Base-by-base conservation (phyloP, 2,888 invertebrate species). In the Microplitis deprimator region DNA sequence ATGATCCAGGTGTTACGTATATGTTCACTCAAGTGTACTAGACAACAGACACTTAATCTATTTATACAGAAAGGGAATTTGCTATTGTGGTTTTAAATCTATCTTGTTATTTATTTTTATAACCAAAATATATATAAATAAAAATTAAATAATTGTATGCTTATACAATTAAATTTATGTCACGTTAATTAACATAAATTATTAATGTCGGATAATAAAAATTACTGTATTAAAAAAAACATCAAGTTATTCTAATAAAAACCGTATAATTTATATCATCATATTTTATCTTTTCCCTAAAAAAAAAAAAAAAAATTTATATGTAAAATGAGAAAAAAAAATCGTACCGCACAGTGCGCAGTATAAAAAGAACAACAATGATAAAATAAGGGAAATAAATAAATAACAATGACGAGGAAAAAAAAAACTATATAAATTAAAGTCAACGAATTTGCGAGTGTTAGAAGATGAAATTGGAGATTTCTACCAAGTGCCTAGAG, bases 1-100 rank as follows among this genome's bases (percentile, higher is more conserved):
- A 73, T 77, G 73, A 77, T 77, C 73, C 77, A 77, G 73, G 73
- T 77, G 77, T 77, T 77, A 73, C 73, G 73, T 77, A 50, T 50
- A 64, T 69, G 59, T 62, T 68, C 77, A 64, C 62, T 59, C 40
- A 29, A 62, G 68, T 62, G 64, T 41, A n/a, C 41, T 67, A 17
- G 20, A 8, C 64, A 16, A 17, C 39, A 41, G 50, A 73, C 41
- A 59, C 41, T 20, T 62, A 40, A 50, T 65, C 41, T 73, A 73
- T 41, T 70, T 10, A 40, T 16, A 38, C 61, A 1, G 61, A 71
- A 13, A 71, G 6, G 20, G 8, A 61, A 62, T 16, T 38, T 3
- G 61, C 13, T 40, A 68, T 40, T 71, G 39, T 10, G 6, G 8
- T 50, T 29, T 76, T 76, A 68, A 65, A 29, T 60, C 6, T 68